Base-by-base conservation (phyloP, 2,888 invertebrate genomes). In the Drosophila formosana region DNA sequence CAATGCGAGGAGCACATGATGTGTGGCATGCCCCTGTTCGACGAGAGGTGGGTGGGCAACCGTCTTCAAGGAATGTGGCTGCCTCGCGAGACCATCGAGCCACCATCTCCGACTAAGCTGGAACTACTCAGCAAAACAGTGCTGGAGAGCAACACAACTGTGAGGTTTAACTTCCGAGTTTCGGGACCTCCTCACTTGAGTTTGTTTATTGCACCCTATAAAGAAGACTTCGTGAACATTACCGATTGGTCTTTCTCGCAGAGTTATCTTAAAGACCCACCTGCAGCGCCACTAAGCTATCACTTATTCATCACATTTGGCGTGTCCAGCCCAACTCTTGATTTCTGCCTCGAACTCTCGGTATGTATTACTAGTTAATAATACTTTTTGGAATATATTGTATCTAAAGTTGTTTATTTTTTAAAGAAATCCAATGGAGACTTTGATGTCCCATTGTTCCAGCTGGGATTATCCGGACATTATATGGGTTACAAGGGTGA, bases 381-480 rank as follows among this genome's bases (percentile, higher is more conserved):
- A 26, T 13, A 47, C 1, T 7, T 3, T 26, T 34, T 3, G 13
- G 9, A 34, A 13, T 34, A 47, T 1, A 34, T 9, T 18, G 8
- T 3, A 34, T 26, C 4, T 23, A 37, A 0, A n/a, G 4, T 2
- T 30, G 13, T 34, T n/a, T 25, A 37, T 13, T 18, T 13, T 5
- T 4, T 43, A 7, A 43, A 87, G 71, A 87, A 80, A 66, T 25
- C 63, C 4, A 78, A 82, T 51, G 69, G 56, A 8, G 77, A 87
- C 13, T 78, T 79, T 9, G 56, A 78, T 13, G 78, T 68, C 4
- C 82, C 85, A 0, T 46, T 78, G 3, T 80, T 91, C 45, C 91
- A 94, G 68, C 72, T 94, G 13, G 93, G 92, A 3, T 78, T 94
- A 26, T 90, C 91, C 2, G 93, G 92, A 4, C 93, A 93, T 75